Base-by-base conservation (phyloP, 2,113 vertebrate species). In the Vireo altiloquus region DNA sequence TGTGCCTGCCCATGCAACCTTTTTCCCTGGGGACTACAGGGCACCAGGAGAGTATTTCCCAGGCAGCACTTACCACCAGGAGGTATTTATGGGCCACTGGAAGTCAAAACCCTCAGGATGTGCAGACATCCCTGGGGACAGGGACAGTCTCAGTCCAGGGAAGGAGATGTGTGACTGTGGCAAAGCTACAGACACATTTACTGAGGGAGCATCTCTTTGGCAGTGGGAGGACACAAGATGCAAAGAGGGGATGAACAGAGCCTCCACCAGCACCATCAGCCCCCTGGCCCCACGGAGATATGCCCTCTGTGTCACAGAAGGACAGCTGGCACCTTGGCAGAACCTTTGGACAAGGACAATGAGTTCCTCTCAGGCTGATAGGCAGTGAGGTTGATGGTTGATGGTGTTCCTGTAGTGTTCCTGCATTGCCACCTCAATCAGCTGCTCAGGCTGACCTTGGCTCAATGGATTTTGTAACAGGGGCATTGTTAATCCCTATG, bases 281-380 rank as follows among this genome's bases (percentile, higher is more conserved):
- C 11, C 16, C 19, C 30, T 0, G 0, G 1, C n/a, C 12, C 47
- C 11, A 1, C 19, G 46, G 10, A 46, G 24, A 49, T 16, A 8
- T 39, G 33, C 3, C 5, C 15, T 5, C 3, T 40, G 57, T 44
- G 63, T 52, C 30, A 60, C 15, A 42, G 20, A 21, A n/a, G 19
- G 30, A 56, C 44, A 68, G 28, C 1, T 57, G 4, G 61, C 44
- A 88, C 44, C 3, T 54, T 2, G 2, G 24, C 15, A 4, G 39
- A 96, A 97, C 97, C 96, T 97, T 96, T 82, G 8, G 82, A 84
- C 31, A 47, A 88, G 89, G 59, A 70, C 27, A 96, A 71, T 74
- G 95, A 95, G 39, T 95, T 97, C 35, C 92, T 96, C 65, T 96
- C 44, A 4, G 97, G 95, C 9, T 39, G 16, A 40, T 78, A 94